phyloP scores from a whole-genome alignment of 2,888 invertebrate species.

The Troides oblongomaculatus region DNA sequence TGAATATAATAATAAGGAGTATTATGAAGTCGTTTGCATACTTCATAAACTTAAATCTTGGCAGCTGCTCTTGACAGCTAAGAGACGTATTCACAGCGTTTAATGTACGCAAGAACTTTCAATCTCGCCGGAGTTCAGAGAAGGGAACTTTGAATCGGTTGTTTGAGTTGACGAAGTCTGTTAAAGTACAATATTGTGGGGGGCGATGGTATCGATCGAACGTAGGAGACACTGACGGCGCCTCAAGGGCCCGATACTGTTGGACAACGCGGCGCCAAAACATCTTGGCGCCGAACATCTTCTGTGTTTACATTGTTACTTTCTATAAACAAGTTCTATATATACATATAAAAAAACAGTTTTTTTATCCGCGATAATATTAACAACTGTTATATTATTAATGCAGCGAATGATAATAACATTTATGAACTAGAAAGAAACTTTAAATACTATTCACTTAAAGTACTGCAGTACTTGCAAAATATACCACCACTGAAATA shows the following conservation, averaged over 20 bases:
- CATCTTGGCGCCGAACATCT: slow-evolving; percentile 2
- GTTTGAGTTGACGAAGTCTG: slow-evolving; percentile 27
- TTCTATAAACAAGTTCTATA: not conserved
- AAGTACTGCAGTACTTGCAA: no score
- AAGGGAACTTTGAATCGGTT: slow-evolving; percentile 16
- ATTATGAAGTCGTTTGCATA: slow-evolving; percentile 9
- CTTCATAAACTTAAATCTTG: slow-evolving; percentile 19
- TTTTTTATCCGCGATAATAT: no score
- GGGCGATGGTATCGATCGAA: slow-evolving; percentile 19
- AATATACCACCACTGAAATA: no score
- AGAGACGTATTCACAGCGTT: slow-evolving; percentile 24
- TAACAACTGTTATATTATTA: no score
- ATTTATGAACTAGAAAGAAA: no score
- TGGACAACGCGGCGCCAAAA: slow-evolving; percentile 18
- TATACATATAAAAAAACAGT: no score
- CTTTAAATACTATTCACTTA: no score
- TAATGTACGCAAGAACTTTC: slow-evolving; percentile 18
- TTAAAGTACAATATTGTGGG: slow-evolving; percentile 24
- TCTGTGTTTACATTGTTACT: not conserved
- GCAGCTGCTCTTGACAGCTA: slow-evolving; percentile 24
- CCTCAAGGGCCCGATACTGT: not conserved
- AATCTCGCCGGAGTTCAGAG: slow-evolving; percentile 16
- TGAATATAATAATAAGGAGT: slow-evolving; percentile 4
- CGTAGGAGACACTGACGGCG: slow-evolving; percentile 1
- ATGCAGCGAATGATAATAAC: no score